Conservation (phyloP, 1,140 invertebrate genomes). For the Physella acuta region DNA sequence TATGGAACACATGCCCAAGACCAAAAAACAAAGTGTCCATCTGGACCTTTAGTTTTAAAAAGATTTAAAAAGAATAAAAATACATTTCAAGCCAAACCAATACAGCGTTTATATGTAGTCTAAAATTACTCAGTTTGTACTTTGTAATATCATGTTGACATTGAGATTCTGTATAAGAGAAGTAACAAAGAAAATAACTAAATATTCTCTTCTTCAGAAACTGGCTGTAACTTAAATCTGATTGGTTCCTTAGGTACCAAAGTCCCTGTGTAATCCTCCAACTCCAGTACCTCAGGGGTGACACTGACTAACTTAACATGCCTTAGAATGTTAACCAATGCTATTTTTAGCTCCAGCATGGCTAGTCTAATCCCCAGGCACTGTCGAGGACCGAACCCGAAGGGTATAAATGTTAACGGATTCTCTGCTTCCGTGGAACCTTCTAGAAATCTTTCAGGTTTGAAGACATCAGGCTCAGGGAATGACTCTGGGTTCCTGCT, state of each 20-base stretch:
- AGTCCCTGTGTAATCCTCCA: conserved; percentile 11
- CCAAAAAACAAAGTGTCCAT: too few relatives aligned
- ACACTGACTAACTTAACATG: background rate
- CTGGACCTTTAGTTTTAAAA: too few relatives aligned
- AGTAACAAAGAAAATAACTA: too few relatives aligned
- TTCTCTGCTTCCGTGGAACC: background rate
- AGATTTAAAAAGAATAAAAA: too few relatives aligned
- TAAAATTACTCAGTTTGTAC: too few relatives aligned
- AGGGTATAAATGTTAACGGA: conserved; percentile 21
- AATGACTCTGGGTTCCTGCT: conserved; percentile 32
- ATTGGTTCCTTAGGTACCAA: conserved; percentile 13
- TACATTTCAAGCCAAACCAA: too few relatives aligned
- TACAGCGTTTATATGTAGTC: too few relatives aligned
- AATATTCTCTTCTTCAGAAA: too few relatives aligned
- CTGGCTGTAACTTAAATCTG: too few relatives aligned
- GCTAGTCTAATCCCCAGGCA: conserved; percentile 68
- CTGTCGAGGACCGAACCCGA: conserved; percentile 65
- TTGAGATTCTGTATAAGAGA: too few relatives aligned
- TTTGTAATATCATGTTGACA: too few relatives aligned
- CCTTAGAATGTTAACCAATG: conserved; percentile 46
- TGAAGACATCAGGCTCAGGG: conserved; percentile 33
- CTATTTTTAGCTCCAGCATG: conserved; percentile 58
- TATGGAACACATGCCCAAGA: too few relatives aligned
- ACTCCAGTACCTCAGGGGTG: conserved; percentile 11
- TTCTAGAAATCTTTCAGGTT: conserved; percentile 29